phyloP scores from a whole-genome alignment of 1,140 invertebrate genomes.

The Panagrolaimus sp. region DNA sequence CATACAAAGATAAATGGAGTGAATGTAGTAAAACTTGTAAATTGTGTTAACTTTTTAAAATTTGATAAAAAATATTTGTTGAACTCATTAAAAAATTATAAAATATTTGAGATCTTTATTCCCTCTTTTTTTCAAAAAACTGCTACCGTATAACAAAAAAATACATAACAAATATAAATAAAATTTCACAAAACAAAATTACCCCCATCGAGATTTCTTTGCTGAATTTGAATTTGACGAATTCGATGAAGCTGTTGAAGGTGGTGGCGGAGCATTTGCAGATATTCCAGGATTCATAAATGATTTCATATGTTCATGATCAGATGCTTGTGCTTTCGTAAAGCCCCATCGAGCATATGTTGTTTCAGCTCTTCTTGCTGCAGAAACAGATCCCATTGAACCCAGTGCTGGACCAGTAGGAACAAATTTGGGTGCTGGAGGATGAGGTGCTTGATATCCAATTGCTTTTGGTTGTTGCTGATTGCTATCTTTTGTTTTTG shows the following conservation, averaged over 20 bases:
- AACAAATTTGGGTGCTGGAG: background rate
- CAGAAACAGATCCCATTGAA: background rate
- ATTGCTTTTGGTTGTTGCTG: too few relatives aligned
- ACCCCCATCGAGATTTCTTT: slow-evolving; percentile 12
- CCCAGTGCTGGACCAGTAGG: too few relatives aligned
- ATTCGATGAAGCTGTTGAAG: too few relatives aligned
- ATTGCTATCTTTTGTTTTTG: too few relatives aligned
- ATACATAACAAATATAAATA: too few relatives aligned
- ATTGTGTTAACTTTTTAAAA: background rate
- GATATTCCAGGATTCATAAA: background rate
- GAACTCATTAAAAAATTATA: too few relatives aligned
- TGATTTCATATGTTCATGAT: background rate
- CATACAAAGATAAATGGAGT: background rate
- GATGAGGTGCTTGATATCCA: background rate
- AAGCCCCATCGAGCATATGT: background rate
- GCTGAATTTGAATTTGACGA: background rate
- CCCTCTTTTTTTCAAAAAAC: too few relatives aligned
- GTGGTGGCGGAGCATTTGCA: background rate
- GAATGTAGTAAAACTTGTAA: slow-evolving; percentile 4
- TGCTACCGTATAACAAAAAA: too few relatives aligned
- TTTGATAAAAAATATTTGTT: too few relatives aligned
- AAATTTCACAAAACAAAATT: background rate
- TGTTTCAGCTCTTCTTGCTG: background rate
- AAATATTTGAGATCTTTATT: too few relatives aligned
- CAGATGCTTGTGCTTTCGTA: background rate